phyloP scores from a whole-genome alignment of 2,113 vertebrate species.

The Embiotoca jacksoni region DNA sequence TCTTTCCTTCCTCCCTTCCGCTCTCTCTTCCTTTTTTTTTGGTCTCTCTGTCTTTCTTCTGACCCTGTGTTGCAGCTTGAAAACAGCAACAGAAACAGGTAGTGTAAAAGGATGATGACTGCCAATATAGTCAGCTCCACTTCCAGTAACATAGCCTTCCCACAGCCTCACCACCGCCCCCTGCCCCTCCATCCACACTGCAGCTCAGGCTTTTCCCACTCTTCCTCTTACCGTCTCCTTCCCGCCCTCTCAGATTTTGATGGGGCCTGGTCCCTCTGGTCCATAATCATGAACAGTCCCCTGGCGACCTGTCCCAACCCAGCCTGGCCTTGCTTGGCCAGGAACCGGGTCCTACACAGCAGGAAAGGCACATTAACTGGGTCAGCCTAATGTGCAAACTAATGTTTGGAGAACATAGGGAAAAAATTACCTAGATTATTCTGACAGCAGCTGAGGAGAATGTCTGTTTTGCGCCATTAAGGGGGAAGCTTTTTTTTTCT shows the following conservation, averaged over 20 bases:
- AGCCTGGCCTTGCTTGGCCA: slow-evolving; percentile 41
- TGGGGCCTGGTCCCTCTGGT: slow-evolving; percentile 89
- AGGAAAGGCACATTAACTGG: slow-evolving; percentile 91
- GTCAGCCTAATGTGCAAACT: slow-evolving; percentile 92
- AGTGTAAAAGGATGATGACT: slow-evolving; percentile 52
- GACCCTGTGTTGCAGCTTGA: slow-evolving; percentile 85
- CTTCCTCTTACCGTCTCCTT: slow-evolving; percentile 53
- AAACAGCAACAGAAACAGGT: slow-evolving; percentile 62
- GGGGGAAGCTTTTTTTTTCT: slow-evolving; percentile 72
- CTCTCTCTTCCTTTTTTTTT: slow-evolving; percentile 68
- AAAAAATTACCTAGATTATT: slow-evolving; percentile 91
- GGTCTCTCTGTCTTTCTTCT: slow-evolving; percentile 86
- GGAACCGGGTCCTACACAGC: slow-evolving; percentile 86
- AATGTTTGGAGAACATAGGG: slow-evolving; percentile 92
- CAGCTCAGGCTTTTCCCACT: slow-evolving; percentile 43
- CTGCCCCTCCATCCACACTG: slow-evolving; percentile 55
- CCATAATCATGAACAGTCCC: slow-evolving; percentile 92
- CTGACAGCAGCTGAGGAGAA: slow-evolving; percentile 89
- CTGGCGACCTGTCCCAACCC: slow-evolving; percentile 69
- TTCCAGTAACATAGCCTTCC: slow-evolving; percentile 69
- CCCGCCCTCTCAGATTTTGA: slow-evolving; percentile 33
- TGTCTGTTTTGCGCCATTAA: slow-evolving; percentile 87
- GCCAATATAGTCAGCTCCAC: slow-evolving; percentile 80
- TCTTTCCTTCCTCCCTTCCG: slow-evolving; percentile 75
- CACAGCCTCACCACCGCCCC: slow-evolving; percentile 44